A percentile compares a stretch with the other conserved stretches of the same genome.
Conservation (phyloP, 2,888 invertebrate species). For the Elmis aenea region DNA sequence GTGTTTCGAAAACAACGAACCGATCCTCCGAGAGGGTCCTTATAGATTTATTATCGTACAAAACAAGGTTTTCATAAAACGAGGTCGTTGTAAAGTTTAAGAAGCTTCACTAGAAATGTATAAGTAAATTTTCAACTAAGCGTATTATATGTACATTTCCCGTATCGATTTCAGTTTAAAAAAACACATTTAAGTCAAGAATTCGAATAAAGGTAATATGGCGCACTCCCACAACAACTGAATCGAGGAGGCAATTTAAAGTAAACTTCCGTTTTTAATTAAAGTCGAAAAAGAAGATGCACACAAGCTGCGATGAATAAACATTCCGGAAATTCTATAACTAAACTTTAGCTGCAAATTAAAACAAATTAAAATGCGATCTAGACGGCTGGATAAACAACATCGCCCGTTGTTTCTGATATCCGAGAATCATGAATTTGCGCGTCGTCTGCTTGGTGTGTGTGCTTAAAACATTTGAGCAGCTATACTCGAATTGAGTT, state of each 20-base stretch:
- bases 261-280: constrained; percentile 8
- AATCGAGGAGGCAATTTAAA: constrained; percentile 12
- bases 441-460: constrained; percentile 22
- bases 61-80: no score
- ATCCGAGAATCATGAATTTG: constrained; percentile 27
- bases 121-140: no score
- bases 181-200: no score
- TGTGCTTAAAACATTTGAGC: constrained; percentile 38
- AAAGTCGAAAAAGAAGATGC: constrained; percentile 9
- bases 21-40: no score
- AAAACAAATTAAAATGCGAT: constrained; percentile 35
- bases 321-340: constrained; percentile 8
- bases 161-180: no score
- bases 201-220: no score
- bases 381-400: constrained; percentile 32
- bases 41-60: no score
- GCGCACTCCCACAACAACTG: no score
- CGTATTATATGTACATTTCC: no score
- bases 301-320: constrained; percentile 8
- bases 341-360: constrained; percentile 17
- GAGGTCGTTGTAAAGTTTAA: no score
- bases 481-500: constrained; percentile 32
- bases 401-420: constrained; percentile 33
- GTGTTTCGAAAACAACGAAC: no score
- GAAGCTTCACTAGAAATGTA: no score